Conservation (phyloP, 2,888 invertebrate species). For the Nemoura dubitans region DNA sequence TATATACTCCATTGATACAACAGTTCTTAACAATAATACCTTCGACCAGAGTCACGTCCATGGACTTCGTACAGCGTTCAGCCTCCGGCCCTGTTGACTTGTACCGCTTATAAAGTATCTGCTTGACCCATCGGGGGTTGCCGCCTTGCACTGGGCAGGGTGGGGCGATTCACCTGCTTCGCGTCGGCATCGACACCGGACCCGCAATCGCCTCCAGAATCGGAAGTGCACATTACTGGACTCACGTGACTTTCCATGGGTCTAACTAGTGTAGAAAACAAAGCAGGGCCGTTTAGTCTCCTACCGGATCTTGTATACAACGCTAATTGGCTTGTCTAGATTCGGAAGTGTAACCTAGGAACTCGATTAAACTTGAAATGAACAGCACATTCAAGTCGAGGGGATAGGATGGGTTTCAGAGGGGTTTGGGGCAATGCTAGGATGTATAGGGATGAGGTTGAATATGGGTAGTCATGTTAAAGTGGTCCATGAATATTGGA, state of each 20-base stretch:
- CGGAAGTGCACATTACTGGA: background rate
- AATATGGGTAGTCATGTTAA: constrained; percentile 33
- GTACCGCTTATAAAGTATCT: constrained; percentile 32
- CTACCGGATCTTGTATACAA: constrained; percentile 58
- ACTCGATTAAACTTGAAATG: constrained; percentile 38
- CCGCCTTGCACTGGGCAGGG: background rate
- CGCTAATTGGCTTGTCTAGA: constrained; percentile 53
- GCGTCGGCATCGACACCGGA: background rate
- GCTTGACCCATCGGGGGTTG: constrained; percentile 3
- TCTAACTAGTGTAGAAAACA: background rate
- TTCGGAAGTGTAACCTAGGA: constrained; percentile 34
- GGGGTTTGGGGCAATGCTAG: background rate
- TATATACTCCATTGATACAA: no score
- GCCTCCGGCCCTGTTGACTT: background rate
- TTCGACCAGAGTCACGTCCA: background rate
- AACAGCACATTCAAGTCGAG: constrained; percentile 24
- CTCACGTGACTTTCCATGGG: background rate
- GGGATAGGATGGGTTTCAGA: background rate
- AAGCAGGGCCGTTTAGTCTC: constrained; percentile 53
- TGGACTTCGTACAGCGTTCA: background rate
- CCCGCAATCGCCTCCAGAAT: background rate
- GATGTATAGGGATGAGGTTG: constrained; percentile 38
- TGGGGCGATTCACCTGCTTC: background rate
- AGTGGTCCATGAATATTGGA: constrained; percentile 46
- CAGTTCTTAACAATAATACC: background rate